A percentile compares a stretch with the other conserved stretches of the same genome.
Evolutionary conservation across 2,888 invertebrate genomes (phyloP).

Genomic region (Monopis laevigella): DNA sequence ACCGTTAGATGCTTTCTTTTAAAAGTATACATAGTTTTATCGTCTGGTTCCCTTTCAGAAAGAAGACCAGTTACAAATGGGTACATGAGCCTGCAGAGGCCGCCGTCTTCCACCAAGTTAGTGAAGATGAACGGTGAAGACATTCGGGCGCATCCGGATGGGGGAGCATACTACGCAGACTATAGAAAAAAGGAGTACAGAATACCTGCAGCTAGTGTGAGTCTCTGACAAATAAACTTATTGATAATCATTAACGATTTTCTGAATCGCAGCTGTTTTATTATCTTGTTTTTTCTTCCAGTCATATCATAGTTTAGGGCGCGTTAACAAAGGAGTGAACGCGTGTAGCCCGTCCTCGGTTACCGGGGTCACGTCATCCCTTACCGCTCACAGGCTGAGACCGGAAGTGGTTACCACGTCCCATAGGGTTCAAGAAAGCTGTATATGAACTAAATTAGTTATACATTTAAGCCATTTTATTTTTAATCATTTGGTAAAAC

Average conservation of each 20-base stretch:
- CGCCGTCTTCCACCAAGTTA: conserved; percentile 38
- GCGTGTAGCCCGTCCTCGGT: conserved; percentile 62
- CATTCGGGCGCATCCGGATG: conserved; percentile 54
- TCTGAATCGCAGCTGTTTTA: background rate
- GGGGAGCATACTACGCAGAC: conserved; percentile 52
- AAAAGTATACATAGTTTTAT: too few relatives aligned
- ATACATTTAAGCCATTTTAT: too few relatives aligned
- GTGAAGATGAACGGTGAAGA: conserved; percentile 42
- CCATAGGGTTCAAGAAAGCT: conserved; percentile 89
- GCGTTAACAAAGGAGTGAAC: conserved; percentile 73
- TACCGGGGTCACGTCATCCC: conserved; percentile 74
- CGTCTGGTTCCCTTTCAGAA: too few relatives aligned
- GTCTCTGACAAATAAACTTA: too few relatives aligned
- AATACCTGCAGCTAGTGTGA: conserved; percentile 62
- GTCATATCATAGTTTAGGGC: conserved; percentile 83
- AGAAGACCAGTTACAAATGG: conserved; percentile 59
- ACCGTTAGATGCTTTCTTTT: too few relatives aligned
- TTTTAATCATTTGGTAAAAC: too few relatives aligned
- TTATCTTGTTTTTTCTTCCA: conserved; percentile 43
- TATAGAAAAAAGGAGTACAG: conserved; percentile 61
- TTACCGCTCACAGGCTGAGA: conserved; percentile 81
- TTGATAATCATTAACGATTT: too few relatives aligned
- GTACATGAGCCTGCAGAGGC: conserved; percentile 62
- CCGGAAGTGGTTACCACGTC: conserved; percentile 89
- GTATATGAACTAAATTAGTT: conserved; percentile 90